Conservation (phyloP, 2,888 invertebrate species). For the Camponotus fellah region DNA sequence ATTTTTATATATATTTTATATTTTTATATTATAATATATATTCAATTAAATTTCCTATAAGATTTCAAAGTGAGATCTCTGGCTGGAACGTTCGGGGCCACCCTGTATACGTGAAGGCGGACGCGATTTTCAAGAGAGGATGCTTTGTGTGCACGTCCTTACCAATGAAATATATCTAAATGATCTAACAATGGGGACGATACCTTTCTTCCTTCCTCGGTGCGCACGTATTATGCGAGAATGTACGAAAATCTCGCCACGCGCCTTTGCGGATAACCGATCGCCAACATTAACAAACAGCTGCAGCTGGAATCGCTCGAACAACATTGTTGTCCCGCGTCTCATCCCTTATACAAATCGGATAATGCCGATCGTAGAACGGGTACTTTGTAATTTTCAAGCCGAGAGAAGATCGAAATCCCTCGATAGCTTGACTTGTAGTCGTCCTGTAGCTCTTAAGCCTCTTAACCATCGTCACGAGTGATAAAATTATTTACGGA, state of each 20-base stretch:
- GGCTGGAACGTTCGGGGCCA: too few relatives aligned
- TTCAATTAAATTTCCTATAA: too few relatives aligned
- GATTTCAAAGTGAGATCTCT: too few relatives aligned
- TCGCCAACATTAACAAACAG: slow-evolving; percentile 37
- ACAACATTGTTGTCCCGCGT: slow-evolving; percentile 7
- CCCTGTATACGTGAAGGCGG: slow-evolving; percentile 4
- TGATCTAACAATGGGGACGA: slow-evolving; percentile 62
- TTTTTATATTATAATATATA: too few relatives aligned
- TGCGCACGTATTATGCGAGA: slow-evolving; percentile 42
- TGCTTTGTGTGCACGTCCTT: slow-evolving; percentile 56
- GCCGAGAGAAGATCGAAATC: slow-evolving; percentile 22
- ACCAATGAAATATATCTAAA: slow-evolving; percentile 68
- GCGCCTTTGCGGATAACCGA: slow-evolving; percentile 48
- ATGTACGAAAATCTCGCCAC: slow-evolving; percentile 45
- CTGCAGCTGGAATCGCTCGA: slow-evolving; percentile 32
- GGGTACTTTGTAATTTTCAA: slow-evolving; percentile 49
- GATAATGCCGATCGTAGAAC: slow-evolving; percentile 44
- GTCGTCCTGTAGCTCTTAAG: slow-evolving; percentile 23
- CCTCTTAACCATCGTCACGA: slow-evolving; percentile 15
- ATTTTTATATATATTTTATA: too few relatives aligned
- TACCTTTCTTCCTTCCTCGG: slow-evolving; percentile 48
- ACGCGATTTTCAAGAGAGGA: slow-evolving; percentile 57
- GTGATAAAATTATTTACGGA: slow-evolving; percentile 40
- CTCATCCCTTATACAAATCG: background rate
- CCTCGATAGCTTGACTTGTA: slow-evolving; percentile 28